These are phyloP conservation scores for Peromyscus maniculatus DNA, from an alignment of 2,113 vertebrate genomes.

Conservation along the genomic window DNA sequence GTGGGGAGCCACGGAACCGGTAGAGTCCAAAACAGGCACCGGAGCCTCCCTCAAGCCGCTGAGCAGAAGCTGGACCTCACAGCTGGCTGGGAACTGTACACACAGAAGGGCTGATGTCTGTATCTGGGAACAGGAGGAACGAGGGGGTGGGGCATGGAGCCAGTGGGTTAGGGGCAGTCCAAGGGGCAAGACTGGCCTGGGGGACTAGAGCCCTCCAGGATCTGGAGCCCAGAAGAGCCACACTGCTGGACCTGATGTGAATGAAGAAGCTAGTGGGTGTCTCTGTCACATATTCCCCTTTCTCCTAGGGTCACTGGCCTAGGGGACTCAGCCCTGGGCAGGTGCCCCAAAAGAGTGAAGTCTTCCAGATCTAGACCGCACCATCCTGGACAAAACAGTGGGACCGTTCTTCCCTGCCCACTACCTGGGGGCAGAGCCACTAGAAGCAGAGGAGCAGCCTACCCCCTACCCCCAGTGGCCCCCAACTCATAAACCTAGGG, in stretches of 20 bases:
- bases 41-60: constrained; percentile 86
- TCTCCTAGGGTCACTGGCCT: constrained; percentile 31
- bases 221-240: constrained; percentile 47
- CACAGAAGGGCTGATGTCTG: constrained; percentile 25
- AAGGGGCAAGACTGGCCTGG: constrained; percentile 17
- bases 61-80: constrained; percentile 88
- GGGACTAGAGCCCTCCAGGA: constrained; percentile 38
- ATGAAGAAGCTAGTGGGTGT: constrained; percentile 45
- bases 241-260: not conserved
- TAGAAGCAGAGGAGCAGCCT: not conserved
- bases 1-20: constrained; percentile 88
- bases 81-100: constrained; percentile 84
- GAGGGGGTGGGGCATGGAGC: not conserved
- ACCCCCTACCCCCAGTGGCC: not conserved
- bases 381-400: not conserved
- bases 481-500: constrained; percentile 13
- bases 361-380: constrained; percentile 68
- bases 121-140: not conserved
- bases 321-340: not conserved
- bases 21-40: constrained; percentile 85
- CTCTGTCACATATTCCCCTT: not conserved
- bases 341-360: constrained; percentile 36
- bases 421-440: constrained; percentile 30
- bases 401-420: not conserved
- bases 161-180: not conserved